Conservation (phyloP, 2,797 vertebrate genomes). For the Aulostomus chinensis region DNA sequence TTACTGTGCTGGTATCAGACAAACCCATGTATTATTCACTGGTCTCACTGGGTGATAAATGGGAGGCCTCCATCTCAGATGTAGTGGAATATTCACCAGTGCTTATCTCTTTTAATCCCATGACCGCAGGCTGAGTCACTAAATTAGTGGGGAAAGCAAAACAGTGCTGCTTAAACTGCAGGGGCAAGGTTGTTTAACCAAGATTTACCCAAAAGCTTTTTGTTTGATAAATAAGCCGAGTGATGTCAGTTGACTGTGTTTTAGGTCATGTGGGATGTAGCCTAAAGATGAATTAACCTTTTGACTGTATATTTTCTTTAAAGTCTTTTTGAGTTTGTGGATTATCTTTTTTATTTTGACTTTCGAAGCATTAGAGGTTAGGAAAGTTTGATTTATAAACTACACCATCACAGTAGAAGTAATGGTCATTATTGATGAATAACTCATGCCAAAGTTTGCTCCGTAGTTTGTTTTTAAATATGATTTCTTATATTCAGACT, state of each 20-base stretch:
- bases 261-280: slow-evolving; percentile 25
- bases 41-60: slow-evolving; percentile 66
- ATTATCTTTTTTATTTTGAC: no score
- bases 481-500: slow-evolving; percentile 1
- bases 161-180: slow-evolving; percentile 36
- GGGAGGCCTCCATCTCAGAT: slow-evolving; percentile 38
- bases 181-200: slow-evolving; percentile 53
- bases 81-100: slow-evolving; percentile 62
- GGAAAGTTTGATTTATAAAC: slow-evolving; percentile 44
- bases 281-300: slow-evolving; percentile 13
- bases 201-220: slow-evolving; percentile 40
- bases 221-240: slow-evolving; percentile 33
- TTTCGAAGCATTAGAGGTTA: no score
- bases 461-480: slow-evolving; percentile 12
- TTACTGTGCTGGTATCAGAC: slow-evolving; percentile 61
- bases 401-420: slow-evolving; percentile 21
- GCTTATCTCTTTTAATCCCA: slow-evolving; percentile 72
- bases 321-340: background rate
- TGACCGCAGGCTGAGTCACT: slow-evolving; percentile 46
- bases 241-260: background rate
- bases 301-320: slow-evolving; percentile 12
- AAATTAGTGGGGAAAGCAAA: slow-evolving; percentile 47
- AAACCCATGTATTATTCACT: slow-evolving; percentile 73
- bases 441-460: slow-evolving; percentile 19
- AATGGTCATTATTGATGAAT: slow-evolving; percentile 14